Base-by-base conservation (phyloP, 1,140 invertebrate species). In the Drosophila triauraria region DNA sequence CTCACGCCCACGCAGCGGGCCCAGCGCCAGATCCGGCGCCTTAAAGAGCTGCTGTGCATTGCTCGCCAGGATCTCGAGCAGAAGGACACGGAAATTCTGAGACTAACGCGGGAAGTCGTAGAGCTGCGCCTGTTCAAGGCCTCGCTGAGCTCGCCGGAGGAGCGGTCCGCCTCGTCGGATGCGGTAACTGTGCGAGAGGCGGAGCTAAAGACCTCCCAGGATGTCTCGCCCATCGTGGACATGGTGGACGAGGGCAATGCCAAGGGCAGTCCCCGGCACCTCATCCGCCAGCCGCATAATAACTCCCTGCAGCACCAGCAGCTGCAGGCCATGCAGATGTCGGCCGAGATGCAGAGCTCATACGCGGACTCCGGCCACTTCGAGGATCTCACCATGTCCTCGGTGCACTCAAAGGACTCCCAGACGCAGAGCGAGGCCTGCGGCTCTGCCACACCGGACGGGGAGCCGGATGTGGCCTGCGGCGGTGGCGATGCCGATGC, bases 341-440 rank as follows among this genome's bases (percentile, higher is more conserved):
- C 75, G 10, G 91, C 92, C 79, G 95, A 95, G 88, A 95, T 95
- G 94, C 95, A 95, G 82, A 94, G 94, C 43, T 97, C 96, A 4
- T 95, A 96, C 79, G 95, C 96, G 17, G 97, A 97, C 93, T 97
- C 97, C 4, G 97, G 97, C 9, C 96, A 97, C 93, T 97, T 96
- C 93, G 97, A 97, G 92, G 96, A 97, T 93, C 93, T 96, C 47
- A 95, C 95, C 43, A 95, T 95, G 80, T 96, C 95, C 46, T 96
- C 96, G 47, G 93, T 96, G 74, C 94, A 96, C 92, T 96, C 96
- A 35, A 96, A 96, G 93, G 96, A 96, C 78, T 96, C 95, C 70
- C 88, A 94, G 32, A 94, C 94, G 42, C 94, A 94, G 78, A 94
- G 94, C 78, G 94, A 93, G 35, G 93, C 94, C 38, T 94, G 94